Conservation (phyloP, 2,888 invertebrate genomes). For the Kuschelorhynchus macadamiae region DNA sequence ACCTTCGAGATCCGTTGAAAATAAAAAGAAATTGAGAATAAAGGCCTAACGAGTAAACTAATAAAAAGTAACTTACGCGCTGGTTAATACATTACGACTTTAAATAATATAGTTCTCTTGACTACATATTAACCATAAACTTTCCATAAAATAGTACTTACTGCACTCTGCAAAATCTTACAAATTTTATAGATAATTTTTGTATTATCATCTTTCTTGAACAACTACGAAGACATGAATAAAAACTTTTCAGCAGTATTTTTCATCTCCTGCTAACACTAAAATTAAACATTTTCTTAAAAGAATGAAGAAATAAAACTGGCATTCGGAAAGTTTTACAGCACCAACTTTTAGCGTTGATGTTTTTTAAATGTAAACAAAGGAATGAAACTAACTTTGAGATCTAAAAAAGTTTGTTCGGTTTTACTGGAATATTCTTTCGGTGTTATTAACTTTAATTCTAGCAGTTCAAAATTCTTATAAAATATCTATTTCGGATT, state of each 20-base stretch:
- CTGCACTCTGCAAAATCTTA: too few relatives aligned
- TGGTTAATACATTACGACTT: too few relatives aligned
- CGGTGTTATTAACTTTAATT: slow-evolving; percentile 28
- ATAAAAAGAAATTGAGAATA: too few relatives aligned
- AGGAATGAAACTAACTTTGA: slow-evolving; percentile 39
- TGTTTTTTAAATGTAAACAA: slow-evolving; percentile 41
- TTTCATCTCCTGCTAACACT: slow-evolving; percentile 25
- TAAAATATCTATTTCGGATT: neutral
- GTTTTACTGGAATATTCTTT: slow-evolving; percentile 26
- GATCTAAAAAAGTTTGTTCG: slow-evolving; percentile 32
- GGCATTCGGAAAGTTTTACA: slow-evolving; percentile 15
- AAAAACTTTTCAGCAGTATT: slow-evolving; percentile 23
- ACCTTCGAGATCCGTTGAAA: too few relatives aligned
- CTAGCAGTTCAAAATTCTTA: slow-evolving; percentile 5
- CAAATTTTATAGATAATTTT: too few relatives aligned
- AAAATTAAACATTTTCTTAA: slow-evolving; percentile 14
- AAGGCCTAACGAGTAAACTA: too few relatives aligned
- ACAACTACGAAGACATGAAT: slow-evolving; percentile 5
- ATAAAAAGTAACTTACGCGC: too few relatives aligned
- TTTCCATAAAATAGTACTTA: too few relatives aligned
- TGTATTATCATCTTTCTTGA: too few relatives aligned
- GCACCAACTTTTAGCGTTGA: slow-evolving; percentile 31
- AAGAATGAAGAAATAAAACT: slow-evolving; percentile 26
- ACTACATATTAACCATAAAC: too few relatives aligned
- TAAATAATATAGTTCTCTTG: too few relatives aligned